Evolutionary conservation across 2,113 vertebrate species (phyloP), one percentile per base, ranked within the genome.

Genomic region (Myodes glareolus): DNA sequence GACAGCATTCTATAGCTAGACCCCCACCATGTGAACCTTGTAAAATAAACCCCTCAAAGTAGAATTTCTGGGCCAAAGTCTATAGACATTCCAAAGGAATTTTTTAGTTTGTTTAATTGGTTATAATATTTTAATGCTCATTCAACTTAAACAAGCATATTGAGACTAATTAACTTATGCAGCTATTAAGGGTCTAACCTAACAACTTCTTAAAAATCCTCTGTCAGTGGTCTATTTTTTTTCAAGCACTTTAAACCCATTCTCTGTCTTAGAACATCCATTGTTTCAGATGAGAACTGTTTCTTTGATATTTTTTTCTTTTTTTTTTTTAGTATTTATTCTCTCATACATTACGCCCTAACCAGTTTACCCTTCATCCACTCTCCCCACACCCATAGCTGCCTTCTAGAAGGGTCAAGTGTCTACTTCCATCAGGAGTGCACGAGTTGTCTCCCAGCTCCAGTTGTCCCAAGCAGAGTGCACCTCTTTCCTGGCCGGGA

Each of bases 401-500:
- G 36, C 1, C 10, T 42, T 61, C 27, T 13, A 45, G 52, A 90
- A 75, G 55, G 55, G 25, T 61, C n/a, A 90, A 76, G 55, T 75
- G n/a, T 63, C 27, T 17, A 5, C 67, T 33, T 77, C 19, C 0
- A 2, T 9, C 36, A 55, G 25, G 1, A 84, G 10, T 11, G 10
- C 5, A 1, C 8, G 7, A 31, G 0, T 1, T 39, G 12, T 88
- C 58, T 16, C 0, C 7, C 14, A 29, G 11, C 47, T 31, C 36
- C 42, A 1, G 45, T 45, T 63, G 33, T 21, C 14, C 27, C 1
- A 7, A 39, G 3, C 36, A 14, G 78, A 4, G 33, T 0, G 0
- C 27, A 11, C 3, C 2, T 13, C 42, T 65, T 52, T 65, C 23
- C 3, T 25, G 45, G 29, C 36, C 7, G 6, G 0, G 39, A 58